Base-by-base conservation (phyloP, 1,140 invertebrate species). In the Bombyx mandarina region DNA sequence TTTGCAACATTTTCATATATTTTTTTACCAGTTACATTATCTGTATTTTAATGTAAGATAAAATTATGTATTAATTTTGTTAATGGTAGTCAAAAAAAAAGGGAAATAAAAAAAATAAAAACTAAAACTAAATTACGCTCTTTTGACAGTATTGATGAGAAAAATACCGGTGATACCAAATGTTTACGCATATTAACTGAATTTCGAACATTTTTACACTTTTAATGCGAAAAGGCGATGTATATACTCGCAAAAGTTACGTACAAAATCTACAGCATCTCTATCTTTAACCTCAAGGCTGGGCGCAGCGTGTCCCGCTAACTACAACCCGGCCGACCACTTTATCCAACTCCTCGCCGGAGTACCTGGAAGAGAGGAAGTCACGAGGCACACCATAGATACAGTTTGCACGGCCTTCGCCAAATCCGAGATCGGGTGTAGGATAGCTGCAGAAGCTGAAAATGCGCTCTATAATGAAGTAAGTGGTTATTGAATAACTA, bases 241-340 rank as follows among this genome's bases (percentile, higher is more conserved):
- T 18, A 18, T 18, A 1, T 35, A 35, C 0, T 5, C 26, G 26
- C 26, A 35, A 35, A 35, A 35, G 26, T 35, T 35, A 35, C 26
- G 26, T 35, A 35, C 12, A 35, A 35, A 35, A 35, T 5, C 26
- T 35, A 35, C 26, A 35, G 26, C 26, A 35, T 35, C 26, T 35
- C 2, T 35, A 35, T 35, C 26, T 35, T 35, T 35, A 35, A 35
- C 26, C 26, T 35, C 43, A 45, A 95, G 94, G 43, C 81, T 95
- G 62, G 94, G 93, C 42, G 93, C 93, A 12, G 90, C 92, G 1
- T 95, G 94, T 83, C 94, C 94, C 0, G 91, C 88, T 3, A 98
- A 98, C 76, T 99, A 97, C 82, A 99, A 99, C 77, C 97, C 97
- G 7, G 97, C 96, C 0, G 98, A 99, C 86, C 97, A 96, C 79